These are phyloP conservation scores for Oreochromis niloticus DNA, from an alignment of 2,113 vertebrate species.

Conservation along the genomic window DNA sequence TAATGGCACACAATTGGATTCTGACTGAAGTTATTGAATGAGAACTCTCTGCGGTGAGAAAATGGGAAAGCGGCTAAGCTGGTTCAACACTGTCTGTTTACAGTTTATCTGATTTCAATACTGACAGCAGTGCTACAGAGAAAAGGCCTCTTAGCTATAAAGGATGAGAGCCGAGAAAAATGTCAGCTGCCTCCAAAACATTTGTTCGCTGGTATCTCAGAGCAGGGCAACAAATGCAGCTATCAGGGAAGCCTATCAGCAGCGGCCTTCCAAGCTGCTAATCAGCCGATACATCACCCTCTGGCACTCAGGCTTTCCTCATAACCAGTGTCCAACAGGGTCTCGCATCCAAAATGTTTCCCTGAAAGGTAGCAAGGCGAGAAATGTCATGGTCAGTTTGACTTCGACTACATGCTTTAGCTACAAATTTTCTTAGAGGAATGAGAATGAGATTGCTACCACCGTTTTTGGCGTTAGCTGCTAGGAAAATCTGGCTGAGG, in stretches of 20 bases:
- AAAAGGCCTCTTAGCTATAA: constrained; percentile 33
- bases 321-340: not conserved
- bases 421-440: not conserved
- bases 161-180: constrained; percentile 38
- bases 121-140: constrained; percentile 16
- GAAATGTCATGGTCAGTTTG: constrained; percentile 18
- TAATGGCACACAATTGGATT: not conserved
- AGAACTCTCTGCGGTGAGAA: constrained; percentile 9
- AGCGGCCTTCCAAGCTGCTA: constrained; percentile 1
- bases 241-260: constrained; percentile 35
- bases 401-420: constrained; percentile 1
- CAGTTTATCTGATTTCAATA: constrained; percentile 45
- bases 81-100: constrained; percentile 10
- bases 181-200: constrained; percentile 49
- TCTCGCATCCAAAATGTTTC: constrained; percentile 1
- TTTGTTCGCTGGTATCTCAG: constrained; percentile 9
- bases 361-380: not conserved
- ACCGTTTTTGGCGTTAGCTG: not conserved
- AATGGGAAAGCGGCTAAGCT: constrained; percentile 30
- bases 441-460: not conserved
- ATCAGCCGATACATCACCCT: constrained; percentile 28
- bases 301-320: constrained; percentile 14
- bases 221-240: constrained; percentile 15
- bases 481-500: not conserved
- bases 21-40: not conserved